A percentile compares a stretch with the other conserved stretches of the same genome.
Conservation (phyloP, 2,888 invertebrate species). For the Yponomeuta sedellus region DNA sequence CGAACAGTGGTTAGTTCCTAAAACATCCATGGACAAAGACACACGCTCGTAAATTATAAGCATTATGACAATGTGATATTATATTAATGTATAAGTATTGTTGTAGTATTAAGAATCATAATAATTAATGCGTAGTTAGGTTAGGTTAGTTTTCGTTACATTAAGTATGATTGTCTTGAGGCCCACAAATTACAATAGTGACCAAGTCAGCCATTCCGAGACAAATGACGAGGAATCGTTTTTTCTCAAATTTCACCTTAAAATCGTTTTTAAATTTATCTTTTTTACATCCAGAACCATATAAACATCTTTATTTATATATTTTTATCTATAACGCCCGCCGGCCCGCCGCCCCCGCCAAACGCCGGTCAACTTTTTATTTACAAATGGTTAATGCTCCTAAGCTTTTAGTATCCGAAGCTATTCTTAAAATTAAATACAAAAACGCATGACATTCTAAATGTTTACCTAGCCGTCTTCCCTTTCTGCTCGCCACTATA, state of each 20-base stretch:
- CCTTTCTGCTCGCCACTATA: constrained; percentile 70
- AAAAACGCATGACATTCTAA: constrained; percentile 76
- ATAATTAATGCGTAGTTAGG: constrained; percentile 73
- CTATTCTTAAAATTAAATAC: constrained; percentile 79
- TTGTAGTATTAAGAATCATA: constrained; percentile 71
- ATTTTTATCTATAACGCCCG: constrained; percentile 70
- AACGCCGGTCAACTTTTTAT: constrained; percentile 65
- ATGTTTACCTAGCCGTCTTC: constrained; percentile 67
- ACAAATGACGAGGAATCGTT: constrained; percentile 72
- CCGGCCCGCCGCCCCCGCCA: constrained; percentile 47
- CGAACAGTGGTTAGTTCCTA: constrained; percentile 71
- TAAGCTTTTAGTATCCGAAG: constrained; percentile 80
- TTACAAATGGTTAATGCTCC: constrained; percentile 84
- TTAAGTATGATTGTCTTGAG: constrained; percentile 57
- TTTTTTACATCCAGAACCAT: constrained; percentile 76
- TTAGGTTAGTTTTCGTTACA: constrained; percentile 66
- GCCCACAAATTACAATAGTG: constrained; percentile 75
- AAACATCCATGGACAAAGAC: constrained; percentile 75
- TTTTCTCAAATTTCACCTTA: constrained; percentile 23
- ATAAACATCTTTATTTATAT: constrained; percentile 77
- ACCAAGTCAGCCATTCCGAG: constrained; percentile 66
- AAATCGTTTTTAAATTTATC: constrained; percentile 53
- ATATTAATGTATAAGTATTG: constrained; percentile 73
- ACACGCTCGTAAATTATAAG: constrained; percentile 77
- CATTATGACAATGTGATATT: constrained; percentile 77